Base-by-base conservation (phyloP, 2,113 vertebrate genomes). In the Nipponia nippon region DNA sequence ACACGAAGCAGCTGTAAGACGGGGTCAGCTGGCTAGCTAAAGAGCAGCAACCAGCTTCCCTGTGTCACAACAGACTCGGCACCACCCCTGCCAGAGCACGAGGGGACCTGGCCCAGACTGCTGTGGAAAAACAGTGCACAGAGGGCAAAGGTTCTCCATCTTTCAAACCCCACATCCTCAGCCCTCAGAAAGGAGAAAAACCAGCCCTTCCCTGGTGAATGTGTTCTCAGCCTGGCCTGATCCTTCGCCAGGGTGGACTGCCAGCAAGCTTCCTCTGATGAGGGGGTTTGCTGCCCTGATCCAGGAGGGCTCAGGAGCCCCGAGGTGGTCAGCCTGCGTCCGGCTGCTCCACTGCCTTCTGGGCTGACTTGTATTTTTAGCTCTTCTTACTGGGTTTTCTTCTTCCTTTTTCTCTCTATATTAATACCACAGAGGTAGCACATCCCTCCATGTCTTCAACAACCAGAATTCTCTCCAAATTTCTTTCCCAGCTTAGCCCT, bases 71-170 rank as follows among this genome's bases (percentile, higher is more conserved):
- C 34, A 46, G 44, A 23, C 27, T 12, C 1, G 1, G 49, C 38
- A 90, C 22, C 23, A 15, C 34, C 3, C 1, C 18, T 83, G 47
- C 61, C n/a, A 12, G 16, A 47, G 30, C 21, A 12, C 0, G 0
- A 32, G 26, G 5, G 13, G 21, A 44, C 11, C 53, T 15, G 6
- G 22, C 25, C 46, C 36, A 27, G 38, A 2, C 34, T 13, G 13
- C 38, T 29, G 6, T 7, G 14, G 15, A 53, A 46, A 47, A 79
- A 8, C n/a, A 30, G 10, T 3, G 2, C 16, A 17, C 50, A 62
- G 55, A 66, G 26, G 55, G 27, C 32, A 65, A 6, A 22, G 50
- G 8, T 18, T 58, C 36, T 95, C 42, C 7, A 1, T 11, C 53
- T 42, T 7, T 19, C 20, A 40, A 59, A 79, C 9, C 10, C 34